Conservation (phyloP, 1,140 invertebrate species). For the Lamellibrachia luymesi region DNA sequence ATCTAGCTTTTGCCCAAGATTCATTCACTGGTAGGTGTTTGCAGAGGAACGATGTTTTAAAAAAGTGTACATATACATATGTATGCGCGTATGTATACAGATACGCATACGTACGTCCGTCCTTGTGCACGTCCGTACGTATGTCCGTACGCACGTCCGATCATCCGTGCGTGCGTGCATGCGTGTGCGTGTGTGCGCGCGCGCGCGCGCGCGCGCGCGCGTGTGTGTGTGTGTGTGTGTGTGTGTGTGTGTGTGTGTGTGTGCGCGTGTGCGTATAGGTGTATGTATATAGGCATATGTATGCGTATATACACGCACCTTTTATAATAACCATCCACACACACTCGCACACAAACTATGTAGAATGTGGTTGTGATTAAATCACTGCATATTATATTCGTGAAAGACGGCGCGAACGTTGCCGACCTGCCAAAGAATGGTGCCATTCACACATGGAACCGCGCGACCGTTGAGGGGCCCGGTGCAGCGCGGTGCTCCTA, state of each 20-base stretch:
- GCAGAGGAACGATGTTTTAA: too few relatives aligned
- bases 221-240: conserved; percentile 21
- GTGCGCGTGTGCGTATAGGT: background rate
- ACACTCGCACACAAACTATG: background rate
- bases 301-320: background rate
- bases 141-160: too few relatives aligned
- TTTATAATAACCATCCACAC: background rate
- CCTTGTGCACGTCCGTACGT: too few relatives aligned
- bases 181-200: too few relatives aligned
- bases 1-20: background rate
- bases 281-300: background rate
- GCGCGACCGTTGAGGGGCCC: background rate
- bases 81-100: too few relatives aligned
- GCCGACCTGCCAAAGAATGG: background rate
- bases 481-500: background rate
- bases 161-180: too few relatives aligned
- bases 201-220: too few relatives aligned
- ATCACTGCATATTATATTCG: too few relatives aligned
- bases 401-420: background rate
- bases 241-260: conserved; percentile 21
- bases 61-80: too few relatives aligned
- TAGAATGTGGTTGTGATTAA: background rate
- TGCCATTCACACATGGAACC: background rate
- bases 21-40: background rate
- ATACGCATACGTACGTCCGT: too few relatives aligned